Percentiles rank a stretch among this genome's conserved stretches.
These are phyloP conservation scores for Chrysolina americana DNA, from an alignment of 2,888 invertebrate species.

Conservation along the genomic window DNA sequence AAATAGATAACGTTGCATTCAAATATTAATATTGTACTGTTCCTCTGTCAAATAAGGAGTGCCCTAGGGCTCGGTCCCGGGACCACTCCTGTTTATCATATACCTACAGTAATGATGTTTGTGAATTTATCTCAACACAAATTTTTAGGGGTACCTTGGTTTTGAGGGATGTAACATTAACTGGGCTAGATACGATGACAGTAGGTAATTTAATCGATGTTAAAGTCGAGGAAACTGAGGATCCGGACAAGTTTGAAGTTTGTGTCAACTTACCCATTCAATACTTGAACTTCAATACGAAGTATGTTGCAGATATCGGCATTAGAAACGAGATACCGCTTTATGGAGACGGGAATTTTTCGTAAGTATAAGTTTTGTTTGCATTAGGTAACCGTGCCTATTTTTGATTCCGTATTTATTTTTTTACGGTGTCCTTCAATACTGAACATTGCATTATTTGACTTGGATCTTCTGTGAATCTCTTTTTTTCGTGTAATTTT, in stretches of 20 bases:
- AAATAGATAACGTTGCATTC: too few relatives aligned
- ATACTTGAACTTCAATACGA: not conserved
- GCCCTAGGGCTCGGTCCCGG: too few relatives aligned
- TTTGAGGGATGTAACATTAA: not conserved
- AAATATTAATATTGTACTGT: too few relatives aligned
- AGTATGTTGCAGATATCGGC: not conserved
- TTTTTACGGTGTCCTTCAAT: too few relatives aligned
- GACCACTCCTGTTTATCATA: too few relatives aligned
- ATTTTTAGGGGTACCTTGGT: not conserved
- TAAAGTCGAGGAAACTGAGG: not conserved
- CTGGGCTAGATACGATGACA: conserved; percentile 11
- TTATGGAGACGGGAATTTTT: not conserved
- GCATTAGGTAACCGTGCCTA: too few relatives aligned
- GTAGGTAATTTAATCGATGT: not conserved
- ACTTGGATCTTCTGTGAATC: too few relatives aligned
- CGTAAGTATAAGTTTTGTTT: not conserved
- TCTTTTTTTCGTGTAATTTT: too few relatives aligned
- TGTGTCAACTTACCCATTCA: not conserved
- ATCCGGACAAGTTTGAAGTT: not conserved
- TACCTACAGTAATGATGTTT: too few relatives aligned
- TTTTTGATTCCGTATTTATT: too few relatives aligned
- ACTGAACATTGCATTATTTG: too few relatives aligned
- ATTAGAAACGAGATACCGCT: not conserved
- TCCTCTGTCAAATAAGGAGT: not conserved
- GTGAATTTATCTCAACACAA: too few relatives aligned